phyloP scores from a whole-genome alignment of 2,113 vertebrate genomes.

The Pseudorhombus dupliciocellatus region DNA sequence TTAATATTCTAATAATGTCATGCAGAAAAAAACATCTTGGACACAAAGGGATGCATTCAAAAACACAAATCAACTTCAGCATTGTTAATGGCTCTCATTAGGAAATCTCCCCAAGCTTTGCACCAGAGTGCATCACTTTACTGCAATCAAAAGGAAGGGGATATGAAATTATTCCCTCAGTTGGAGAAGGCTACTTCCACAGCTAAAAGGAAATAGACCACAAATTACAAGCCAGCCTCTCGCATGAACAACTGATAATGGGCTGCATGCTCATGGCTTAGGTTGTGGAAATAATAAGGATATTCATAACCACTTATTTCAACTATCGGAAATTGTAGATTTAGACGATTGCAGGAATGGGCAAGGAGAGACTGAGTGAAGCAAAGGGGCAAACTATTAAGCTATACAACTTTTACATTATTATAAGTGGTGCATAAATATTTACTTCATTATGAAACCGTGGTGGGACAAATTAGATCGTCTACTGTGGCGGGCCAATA shows the following conservation, averaged over 20 bases:
- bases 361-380: background rate
- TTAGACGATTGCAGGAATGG: background rate
- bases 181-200: conserved; percentile 34
- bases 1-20: conserved; percentile 38
- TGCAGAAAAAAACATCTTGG: conserved; percentile 30
- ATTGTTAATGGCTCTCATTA: conserved; percentile 62
- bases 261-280: conserved; percentile 5
- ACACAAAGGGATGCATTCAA: conserved; percentile 52
- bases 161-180: conserved; percentile 54
- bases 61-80: conserved; percentile 49
- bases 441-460: background rate
- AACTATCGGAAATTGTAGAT: background rate
- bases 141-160: conserved; percentile 40
- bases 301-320: background rate
- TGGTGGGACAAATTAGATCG: background rate
- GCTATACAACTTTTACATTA: background rate
- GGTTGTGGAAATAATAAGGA: conserved; percentile 18
- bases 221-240: conserved; percentile 47
- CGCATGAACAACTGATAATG: conserved; percentile 28
- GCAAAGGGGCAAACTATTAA: background rate
- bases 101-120: conserved; percentile 52
- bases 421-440: background rate
- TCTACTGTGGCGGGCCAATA: background rate
- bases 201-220: conserved; percentile 51
- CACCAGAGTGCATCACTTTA: conserved; percentile 41